Conservation (phyloP, 2,888 invertebrate species). For the Odiellus spinosus region DNA sequence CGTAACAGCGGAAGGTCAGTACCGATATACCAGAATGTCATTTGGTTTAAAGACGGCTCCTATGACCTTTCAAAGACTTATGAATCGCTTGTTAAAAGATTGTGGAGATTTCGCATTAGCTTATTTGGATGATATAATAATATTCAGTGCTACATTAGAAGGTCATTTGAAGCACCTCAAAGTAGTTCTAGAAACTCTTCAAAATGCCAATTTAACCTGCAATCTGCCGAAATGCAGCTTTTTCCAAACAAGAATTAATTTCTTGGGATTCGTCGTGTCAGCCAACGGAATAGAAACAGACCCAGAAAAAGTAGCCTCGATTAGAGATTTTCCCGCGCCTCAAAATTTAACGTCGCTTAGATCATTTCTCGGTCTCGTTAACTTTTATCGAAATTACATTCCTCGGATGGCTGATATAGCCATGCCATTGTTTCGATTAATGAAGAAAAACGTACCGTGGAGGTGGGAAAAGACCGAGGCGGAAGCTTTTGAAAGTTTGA, state of each 20-base stretch:
- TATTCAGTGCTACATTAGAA: neutral
- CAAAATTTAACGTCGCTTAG: neutral
- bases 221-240: constrained; percentile 5
- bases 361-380: neutral
- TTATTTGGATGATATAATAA: constrained; percentile 5
- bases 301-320: neutral
- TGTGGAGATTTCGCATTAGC: neutral
- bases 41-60: constrained; percentile 2
- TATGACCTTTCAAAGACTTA: neutral
- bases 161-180: neutral
- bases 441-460: neutral
- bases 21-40: neutral
- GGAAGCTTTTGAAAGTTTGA: neutral
- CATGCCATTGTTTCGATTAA: neutral
- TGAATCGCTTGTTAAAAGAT: neutral
- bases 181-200: neutral
- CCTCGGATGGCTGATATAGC: neutral
- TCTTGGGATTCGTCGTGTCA: neutral
- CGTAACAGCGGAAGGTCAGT: neutral
- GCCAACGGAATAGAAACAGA: neutral
- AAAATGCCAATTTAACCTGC: neutral
- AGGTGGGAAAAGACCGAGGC: neutral
- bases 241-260: neutral
- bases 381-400: neutral
- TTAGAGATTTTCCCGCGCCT: neutral